Conservation (phyloP, 1,140 invertebrate genomes). For the Panagrolaimus sp. region DNA sequence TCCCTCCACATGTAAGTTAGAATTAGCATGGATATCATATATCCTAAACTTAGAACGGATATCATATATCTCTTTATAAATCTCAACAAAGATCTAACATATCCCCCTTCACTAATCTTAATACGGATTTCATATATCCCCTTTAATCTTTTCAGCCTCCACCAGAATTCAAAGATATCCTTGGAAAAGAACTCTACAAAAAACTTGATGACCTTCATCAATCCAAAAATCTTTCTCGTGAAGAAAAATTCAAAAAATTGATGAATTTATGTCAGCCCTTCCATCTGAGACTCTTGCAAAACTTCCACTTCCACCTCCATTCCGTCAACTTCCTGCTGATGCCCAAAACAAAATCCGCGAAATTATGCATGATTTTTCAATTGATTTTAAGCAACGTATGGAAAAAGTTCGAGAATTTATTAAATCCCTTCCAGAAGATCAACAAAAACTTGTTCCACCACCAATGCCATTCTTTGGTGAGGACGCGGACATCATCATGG, state of each 20-base stretch:
- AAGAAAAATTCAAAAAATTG: background rate
- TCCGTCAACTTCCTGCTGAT: background rate
- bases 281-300: background rate
- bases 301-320: constrained; percentile 2
- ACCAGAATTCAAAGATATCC: constrained; percentile 17
- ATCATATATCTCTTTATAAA: no score
- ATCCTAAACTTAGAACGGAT: no score
- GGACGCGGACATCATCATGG: background rate
- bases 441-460: background rate
- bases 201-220: constrained; percentile 22
- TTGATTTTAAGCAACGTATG: background rate
- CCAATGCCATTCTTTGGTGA: constrained; percentile 14
- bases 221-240: constrained; percentile 7
- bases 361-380: constrained; percentile 1
- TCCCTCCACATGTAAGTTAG: background rate
- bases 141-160: constrained; percentile 7
- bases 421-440: constrained; percentile 17
- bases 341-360: background rate
- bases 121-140: no score
- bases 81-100: no score
- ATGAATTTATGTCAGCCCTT: background rate
- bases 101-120: no score
- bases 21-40: background rate
- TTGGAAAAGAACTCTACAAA: constrained; percentile 6
- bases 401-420: constrained; percentile 7